Evolutionary conservation across 2,797 vertebrate genomes (phyloP).

Genomic region (Esox lucius): DNA sequence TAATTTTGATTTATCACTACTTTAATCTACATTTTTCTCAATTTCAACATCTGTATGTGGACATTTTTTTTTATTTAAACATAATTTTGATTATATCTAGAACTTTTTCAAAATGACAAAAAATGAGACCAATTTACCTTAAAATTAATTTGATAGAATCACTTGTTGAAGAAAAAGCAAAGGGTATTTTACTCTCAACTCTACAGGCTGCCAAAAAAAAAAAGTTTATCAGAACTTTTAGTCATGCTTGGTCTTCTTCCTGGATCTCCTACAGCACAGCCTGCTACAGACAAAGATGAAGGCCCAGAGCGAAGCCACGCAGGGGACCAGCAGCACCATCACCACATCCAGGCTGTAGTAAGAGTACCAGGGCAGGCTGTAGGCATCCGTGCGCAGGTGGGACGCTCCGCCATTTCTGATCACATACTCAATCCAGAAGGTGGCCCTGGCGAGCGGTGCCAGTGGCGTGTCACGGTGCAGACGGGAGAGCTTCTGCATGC

Average conservation of each 20-base stretch:
- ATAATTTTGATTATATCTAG: no score
- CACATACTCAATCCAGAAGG: constrained; percentile 43
- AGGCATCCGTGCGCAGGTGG: constrained; percentile 29
- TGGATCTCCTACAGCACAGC: neutral
- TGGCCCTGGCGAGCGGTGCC: constrained; percentile 25
- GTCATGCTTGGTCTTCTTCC: constrained; percentile 13
- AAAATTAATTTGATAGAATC: no score
- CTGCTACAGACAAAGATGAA: constrained; percentile 5
- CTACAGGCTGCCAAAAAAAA: no score
- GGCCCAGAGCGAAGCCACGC: constrained; percentile 7
- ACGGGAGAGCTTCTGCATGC: constrained; percentile 32
- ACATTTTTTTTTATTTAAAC: no score
- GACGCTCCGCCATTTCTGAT: constrained; percentile 35
- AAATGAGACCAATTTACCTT: no score
- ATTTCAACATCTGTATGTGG: no score
- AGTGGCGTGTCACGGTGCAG: constrained; percentile 35
- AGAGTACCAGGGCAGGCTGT: constrained; percentile 24
- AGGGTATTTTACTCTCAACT: no score
- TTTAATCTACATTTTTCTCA: no score
- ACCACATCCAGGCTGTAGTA: constrained; percentile 38
- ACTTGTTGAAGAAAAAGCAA: no score
- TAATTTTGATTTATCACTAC: no score
- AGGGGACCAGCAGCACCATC: neutral
- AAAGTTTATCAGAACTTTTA: neutral
- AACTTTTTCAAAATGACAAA: no score